Conservation (phyloP, 2,888 invertebrate species). For the Tubulanus polymorphus region DNA sequence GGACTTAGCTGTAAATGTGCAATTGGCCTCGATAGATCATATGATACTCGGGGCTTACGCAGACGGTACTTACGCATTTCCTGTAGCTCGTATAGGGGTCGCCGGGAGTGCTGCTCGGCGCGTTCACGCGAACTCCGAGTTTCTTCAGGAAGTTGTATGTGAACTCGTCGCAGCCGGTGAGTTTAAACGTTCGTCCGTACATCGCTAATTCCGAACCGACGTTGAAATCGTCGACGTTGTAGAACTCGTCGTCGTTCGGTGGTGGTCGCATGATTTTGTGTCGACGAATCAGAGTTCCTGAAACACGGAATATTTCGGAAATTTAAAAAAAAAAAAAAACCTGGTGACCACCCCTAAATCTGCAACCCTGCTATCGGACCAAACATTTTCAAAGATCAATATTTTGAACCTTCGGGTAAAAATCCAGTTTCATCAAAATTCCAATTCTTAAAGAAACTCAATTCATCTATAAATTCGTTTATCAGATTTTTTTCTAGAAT, state of each 20-base stretch:
- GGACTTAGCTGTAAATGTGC: too few relatives aligned
- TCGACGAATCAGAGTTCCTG: slow-evolving; percentile 75
- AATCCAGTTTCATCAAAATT: too few relatives aligned
- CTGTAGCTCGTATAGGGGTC: slow-evolving; percentile 48
- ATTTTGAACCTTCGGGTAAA: too few relatives aligned
- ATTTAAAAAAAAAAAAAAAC: too few relatives aligned
- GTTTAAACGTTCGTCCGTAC: slow-evolving; percentile 75
- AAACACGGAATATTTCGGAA: slow-evolving; percentile 26
- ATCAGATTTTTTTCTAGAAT: too few relatives aligned
- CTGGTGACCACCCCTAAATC: too few relatives aligned
- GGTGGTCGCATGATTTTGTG: slow-evolving; percentile 74
- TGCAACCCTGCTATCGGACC: too few relatives aligned
- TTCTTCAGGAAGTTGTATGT: slow-evolving; percentile 79
- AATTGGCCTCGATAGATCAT: too few relatives aligned
- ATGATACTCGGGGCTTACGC: too few relatives aligned
- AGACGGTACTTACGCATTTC: slow-evolving; percentile 29
- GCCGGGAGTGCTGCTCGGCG: slow-evolving; percentile 29
- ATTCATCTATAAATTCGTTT: too few relatives aligned
- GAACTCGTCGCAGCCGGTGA: slow-evolving; percentile 81
- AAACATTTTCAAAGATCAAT: too few relatives aligned
- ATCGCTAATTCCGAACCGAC: slow-evolving; percentile 73
- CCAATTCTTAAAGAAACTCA: too few relatives aligned
- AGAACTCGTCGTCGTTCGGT: slow-evolving; percentile 70
- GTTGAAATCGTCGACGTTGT: slow-evolving; percentile 82
- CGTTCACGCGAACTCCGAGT: slow-evolving; percentile 71